Percentiles rank a stretch among this genome's conserved stretches.
Conservation (phyloP, 2,797 vertebrate genomes). For the Phalanger gymnotis region DNA sequence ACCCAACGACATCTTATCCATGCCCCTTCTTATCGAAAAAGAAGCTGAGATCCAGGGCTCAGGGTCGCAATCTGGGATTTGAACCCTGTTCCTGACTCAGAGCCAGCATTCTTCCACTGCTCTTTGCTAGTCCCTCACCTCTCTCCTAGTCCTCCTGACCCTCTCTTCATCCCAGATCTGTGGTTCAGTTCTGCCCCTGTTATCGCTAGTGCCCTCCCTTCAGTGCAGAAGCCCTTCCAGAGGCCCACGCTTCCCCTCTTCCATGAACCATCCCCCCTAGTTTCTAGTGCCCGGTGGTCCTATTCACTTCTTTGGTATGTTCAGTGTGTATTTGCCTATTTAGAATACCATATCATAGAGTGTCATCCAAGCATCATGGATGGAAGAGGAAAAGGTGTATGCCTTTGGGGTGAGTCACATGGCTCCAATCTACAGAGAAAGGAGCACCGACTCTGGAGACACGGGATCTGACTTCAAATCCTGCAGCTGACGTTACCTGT, state of each 20-base stretch:
- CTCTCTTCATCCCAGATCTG: background rate
- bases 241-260: background rate
- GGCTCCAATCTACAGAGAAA: background rate
- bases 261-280: background rate
- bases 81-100: background rate
- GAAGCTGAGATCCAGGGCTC: background rate
- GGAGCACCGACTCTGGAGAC: background rate
- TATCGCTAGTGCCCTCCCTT: background rate
- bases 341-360: background rate
- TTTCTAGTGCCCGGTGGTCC: background rate
- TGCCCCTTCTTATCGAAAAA: background rate
- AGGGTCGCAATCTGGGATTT: background rate
- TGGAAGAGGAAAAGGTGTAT: background rate
- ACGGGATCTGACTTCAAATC: background rate
- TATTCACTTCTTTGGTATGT: background rate
- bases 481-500: background rate
- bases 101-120: background rate
- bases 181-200: background rate
- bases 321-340: background rate
- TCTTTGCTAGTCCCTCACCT: background rate
- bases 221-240: background rate
- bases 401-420: background rate
- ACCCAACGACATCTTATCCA: background rate
- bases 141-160: background rate
- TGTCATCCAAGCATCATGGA: background rate